Conservation (phyloP, 2,888 invertebrate species). For the Diaprepes abbreviatus region DNA sequence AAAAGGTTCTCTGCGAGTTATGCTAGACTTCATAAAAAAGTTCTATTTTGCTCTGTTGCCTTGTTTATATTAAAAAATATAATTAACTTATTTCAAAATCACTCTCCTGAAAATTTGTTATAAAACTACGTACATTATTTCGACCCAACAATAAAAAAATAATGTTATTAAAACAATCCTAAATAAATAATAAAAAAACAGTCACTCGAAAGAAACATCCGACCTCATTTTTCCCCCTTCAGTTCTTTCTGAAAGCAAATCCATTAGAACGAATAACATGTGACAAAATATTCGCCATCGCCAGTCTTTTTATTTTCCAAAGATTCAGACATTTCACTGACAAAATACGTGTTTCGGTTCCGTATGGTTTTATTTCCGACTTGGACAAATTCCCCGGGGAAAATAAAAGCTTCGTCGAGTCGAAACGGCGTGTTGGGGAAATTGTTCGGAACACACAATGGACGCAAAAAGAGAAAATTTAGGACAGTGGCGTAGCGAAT, state of each 20-base stretch:
- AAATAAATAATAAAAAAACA: neutral
- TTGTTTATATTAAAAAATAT: too few relatives aligned
- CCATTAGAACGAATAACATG: slow-evolving; percentile 21
- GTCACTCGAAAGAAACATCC: neutral
- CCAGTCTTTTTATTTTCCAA: slow-evolving; percentile 53
- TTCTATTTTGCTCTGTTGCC: too few relatives aligned
- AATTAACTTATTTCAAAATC: too few relatives aligned
- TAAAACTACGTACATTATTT: too few relatives aligned
- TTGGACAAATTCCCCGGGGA: slow-evolving; percentile 65
- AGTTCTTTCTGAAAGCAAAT: slow-evolving; percentile 5
- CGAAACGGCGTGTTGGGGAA: slow-evolving; percentile 62
- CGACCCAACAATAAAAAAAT: too few relatives aligned
- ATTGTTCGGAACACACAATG: slow-evolving; percentile 62
- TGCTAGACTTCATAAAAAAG: too few relatives aligned
- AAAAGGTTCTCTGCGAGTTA: too few relatives aligned
- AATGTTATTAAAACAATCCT: too few relatives aligned
- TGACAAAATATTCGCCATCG: slow-evolving; percentile 41
- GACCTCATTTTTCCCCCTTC: neutral
- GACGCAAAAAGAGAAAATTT: slow-evolving; percentile 12
- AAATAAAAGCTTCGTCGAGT: slow-evolving; percentile 67
- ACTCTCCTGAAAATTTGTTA: too few relatives aligned
- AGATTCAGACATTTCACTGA: slow-evolving; percentile 62
- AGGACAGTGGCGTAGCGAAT: slow-evolving; percentile 10
- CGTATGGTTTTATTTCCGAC: slow-evolving; percentile 62
- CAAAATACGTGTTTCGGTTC: slow-evolving; percentile 62